Percentiles rank a stretch among this genome's conserved stretches.
These are phyloP conservation scores for Latrodectus elegans DNA, from an alignment of 2,888 invertebrate species.

Conservation along the genomic window DNA sequence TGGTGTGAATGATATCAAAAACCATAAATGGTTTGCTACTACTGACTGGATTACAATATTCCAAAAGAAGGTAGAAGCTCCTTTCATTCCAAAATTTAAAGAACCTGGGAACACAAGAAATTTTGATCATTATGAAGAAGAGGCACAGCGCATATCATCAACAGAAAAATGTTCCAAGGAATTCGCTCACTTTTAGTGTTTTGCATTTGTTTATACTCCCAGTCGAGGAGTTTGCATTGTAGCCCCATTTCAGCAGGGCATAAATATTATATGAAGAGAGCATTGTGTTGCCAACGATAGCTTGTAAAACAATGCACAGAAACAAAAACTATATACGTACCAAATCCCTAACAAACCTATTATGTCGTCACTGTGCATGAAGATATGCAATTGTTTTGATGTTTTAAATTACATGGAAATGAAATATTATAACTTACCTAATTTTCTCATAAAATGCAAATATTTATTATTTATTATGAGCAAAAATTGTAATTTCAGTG, in stretches of 20 bases:
- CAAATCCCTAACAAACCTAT: constrained; percentile 42
- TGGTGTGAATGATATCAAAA: constrained; percentile 99
- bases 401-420: constrained; percentile 43
- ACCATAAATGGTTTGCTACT: constrained; percentile 98
- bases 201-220: constrained; percentile 62
- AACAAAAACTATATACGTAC: constrained; percentile 54
- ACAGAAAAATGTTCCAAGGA: constrained; percentile 99
- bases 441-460: constrained; percentile 48
- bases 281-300: constrained; percentile 66
- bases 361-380: constrained; percentile 57
- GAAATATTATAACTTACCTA: constrained; percentile 38
- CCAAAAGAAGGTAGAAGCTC: constrained; percentile 97
- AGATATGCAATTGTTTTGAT: constrained; percentile 50
- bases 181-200: constrained; percentile 91
- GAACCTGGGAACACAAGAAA: constrained; percentile 99
- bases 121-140: constrained; percentile 99
- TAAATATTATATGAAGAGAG: constrained; percentile 51
- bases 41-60: constrained; percentile 99
- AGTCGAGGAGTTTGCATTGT: constrained; percentile 61
- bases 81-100: constrained; percentile 98
- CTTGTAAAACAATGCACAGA: constrained; percentile 62
- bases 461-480: not conserved
- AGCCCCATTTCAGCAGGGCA: constrained; percentile 69
- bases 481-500: not conserved
- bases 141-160: constrained; percentile 97